Evolutionary conservation across 2,797 vertebrate genomes (phyloP).

Genomic region (Brachyalestes nurse): DNA sequence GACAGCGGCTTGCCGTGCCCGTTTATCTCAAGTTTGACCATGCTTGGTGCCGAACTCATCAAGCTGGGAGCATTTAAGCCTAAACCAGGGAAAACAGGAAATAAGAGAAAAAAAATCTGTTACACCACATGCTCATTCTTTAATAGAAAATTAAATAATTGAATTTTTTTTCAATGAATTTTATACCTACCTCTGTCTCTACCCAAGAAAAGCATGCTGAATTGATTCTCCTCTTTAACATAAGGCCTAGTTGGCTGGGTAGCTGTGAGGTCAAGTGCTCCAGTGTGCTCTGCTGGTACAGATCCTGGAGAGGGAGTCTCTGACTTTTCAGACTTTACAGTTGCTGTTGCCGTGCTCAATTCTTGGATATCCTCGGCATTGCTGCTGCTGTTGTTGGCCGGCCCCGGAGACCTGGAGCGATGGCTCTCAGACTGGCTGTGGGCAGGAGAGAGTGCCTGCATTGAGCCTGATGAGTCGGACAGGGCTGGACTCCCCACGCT

Average conservation of each 20-base stretch:
- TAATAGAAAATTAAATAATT: not conserved
- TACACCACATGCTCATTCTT: not conserved
- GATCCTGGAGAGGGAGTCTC: constrained; percentile 89
- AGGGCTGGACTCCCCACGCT: constrained; percentile 93
- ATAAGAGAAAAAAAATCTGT: constrained; percentile 61
- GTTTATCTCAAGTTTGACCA: constrained; percentile 99
- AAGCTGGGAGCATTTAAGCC: constrained; percentile 89
- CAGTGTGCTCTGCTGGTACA: constrained; percentile 82
- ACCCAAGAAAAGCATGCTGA: constrained; percentile 96
- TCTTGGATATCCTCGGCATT: constrained; percentile 84
- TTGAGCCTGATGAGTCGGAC: constrained; percentile 93
- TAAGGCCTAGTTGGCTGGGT: constrained; percentile 85
- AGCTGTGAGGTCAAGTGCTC: constrained; percentile 95
- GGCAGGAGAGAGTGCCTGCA: constrained; percentile 90
- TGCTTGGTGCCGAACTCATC: constrained; percentile 88
- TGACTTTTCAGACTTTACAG: constrained; percentile 94
- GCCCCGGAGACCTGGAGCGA: constrained; percentile 88
- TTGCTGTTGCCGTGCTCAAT: constrained; percentile 76
- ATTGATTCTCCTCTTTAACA: constrained; percentile 96
- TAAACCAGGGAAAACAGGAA: constrained; percentile 83
- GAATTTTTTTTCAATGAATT: not conserved
- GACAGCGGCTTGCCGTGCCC: constrained; percentile 91
- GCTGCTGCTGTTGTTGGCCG: constrained; percentile 72
- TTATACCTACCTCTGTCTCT: constrained; percentile 90
- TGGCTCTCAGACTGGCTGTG: constrained; percentile 91